Base-by-base conservation (phyloP, 1,140 invertebrate species). In the Artemia franciscana region DNA sequence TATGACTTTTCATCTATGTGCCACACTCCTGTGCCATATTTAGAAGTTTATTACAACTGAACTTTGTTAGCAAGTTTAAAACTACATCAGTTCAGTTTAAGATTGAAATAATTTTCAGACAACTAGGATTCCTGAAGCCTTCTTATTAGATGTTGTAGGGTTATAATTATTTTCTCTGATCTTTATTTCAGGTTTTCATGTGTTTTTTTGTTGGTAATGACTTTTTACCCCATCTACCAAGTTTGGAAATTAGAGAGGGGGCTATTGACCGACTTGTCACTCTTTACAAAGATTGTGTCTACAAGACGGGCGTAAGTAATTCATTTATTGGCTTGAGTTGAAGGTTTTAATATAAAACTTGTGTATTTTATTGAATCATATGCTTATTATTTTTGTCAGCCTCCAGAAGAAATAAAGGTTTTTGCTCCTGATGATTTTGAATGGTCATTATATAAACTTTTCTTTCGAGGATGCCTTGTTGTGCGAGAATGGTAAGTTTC, bases 161-260 rank as follows among this genome's bases (percentile, higher is more conserved):
- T n/a, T n/a, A n/a, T n/a, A n/a, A n/a, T n/a, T n/a, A n/a, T n/a
- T n/a, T n/a, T n/a, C n/a, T n/a, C n/a, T 51, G 39, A 51, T 12
- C 21, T 51, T 18, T 51, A 15, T 51, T 51, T 51, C 21, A 51
- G 39, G 39, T 98, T 0, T 98, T 99, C 72, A 97, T 99, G 91
- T 98, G 96, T 75, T 99, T 99, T 76, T 99, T 99, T 77, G 96
- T 99, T 62, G 96, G 96, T 56, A 99, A 99, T 75, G 96, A 99
- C 77, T 99, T 99, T 73, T 73, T 99, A 66, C 96, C 96, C 15
- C 96, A 99, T 79, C 77, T 99, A 62, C 96, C 96, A 15, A 97
- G 92, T 24, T 75, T 99, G 64, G 95, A 99, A 78, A 99, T 99
- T 69, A 78, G 95, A 64, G 96, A 99, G 78, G 87, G 86, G 12